Base-by-base conservation (phyloP, 2,113 vertebrate genomes). In the Ptilonorhynchus violaceus region DNA sequence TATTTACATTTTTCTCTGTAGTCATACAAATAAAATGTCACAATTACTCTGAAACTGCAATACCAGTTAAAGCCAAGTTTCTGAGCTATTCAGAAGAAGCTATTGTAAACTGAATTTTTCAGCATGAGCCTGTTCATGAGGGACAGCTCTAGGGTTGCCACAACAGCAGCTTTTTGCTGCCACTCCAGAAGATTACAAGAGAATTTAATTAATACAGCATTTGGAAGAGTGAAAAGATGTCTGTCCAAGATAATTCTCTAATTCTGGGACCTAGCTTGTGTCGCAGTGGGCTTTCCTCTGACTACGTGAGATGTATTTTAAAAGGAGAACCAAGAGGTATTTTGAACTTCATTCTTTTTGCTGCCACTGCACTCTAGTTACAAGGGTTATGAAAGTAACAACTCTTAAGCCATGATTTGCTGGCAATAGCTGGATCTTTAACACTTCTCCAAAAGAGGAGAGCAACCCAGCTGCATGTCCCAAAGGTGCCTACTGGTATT, bases 201-300 rank as follows among this genome's bases (percentile, higher is more conserved):
- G 8, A 76, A n/a, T 79, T 89, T 92, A 92, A 75, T 87, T 89
- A 88, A 92, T 85, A 88, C 4, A 39, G 10, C 18, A 67, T 91
- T 92, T 93, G 67, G 70, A 96, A 96, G 41, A 93, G 58, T 83
- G 23, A 86, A 83, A 93, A 86, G 55, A 85, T 77, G n/a, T 35
- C 79, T 83, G 50, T 88, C 59, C 72, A 93, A 93, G 63, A 77
- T 80, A 86, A 83, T 84, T 80, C 44, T 77, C 53, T 85, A 76
- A 83, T 80, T 80, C n/a, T 90, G 67, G 21, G 33, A 55, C 15
- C 28, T 33, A 59, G 30, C 15, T 90, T 80, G 21, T 77, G 7
- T 58, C 1, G 1, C 67, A 67, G 33, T 67, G 17, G 10, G 2
- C 31, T 92, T 92, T 80, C n/a, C 22, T 53, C 18, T 83, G 41